Percentiles rank a stretch among this genome's conserved stretches.
Evolutionary conservation across 1,140 invertebrate species (phyloP).

Genomic region (Rhizoglyphus robini): DNA sequence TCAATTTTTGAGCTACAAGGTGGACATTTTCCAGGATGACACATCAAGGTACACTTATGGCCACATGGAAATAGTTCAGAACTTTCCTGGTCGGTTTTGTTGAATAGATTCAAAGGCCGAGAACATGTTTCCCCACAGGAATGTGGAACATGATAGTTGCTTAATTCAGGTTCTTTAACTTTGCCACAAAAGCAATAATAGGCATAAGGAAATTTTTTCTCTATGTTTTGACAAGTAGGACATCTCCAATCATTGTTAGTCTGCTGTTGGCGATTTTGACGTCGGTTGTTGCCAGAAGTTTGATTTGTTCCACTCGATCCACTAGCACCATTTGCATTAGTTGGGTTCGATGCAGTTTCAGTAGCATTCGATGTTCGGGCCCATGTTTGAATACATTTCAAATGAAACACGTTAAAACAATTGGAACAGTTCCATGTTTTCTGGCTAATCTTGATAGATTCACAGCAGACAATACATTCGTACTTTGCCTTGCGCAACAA

Average conservation of each 20-base stretch:
- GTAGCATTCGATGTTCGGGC: slow-evolving; percentile 35
- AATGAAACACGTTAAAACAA: slow-evolving; percentile 74
- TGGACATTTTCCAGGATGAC: slow-evolving; percentile 71
- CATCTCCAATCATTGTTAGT: slow-evolving; percentile 66
- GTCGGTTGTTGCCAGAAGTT: not conserved
- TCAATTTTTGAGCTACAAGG: slow-evolving; percentile 51
- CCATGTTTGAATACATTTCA: slow-evolving; percentile 81
- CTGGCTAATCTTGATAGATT: slow-evolving; percentile 57
- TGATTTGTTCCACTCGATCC: not conserved
- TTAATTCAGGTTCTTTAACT: slow-evolving; percentile 48
- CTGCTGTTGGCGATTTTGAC: slow-evolving; percentile 53
- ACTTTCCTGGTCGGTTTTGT: slow-evolving; percentile 24
- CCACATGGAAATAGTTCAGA: slow-evolving; percentile 41
- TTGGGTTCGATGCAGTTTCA: not conserved
- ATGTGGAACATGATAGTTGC: slow-evolving; percentile 59
- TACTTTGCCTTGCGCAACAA: slow-evolving; percentile 34
- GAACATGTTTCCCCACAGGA: slow-evolving; percentile 75
- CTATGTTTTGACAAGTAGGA: slow-evolving; percentile 70
- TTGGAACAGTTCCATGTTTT: slow-evolving; percentile 74
- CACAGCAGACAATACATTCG: slow-evolving; percentile 88
- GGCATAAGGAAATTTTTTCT: slow-evolving; percentile 47
- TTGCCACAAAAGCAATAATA: slow-evolving; percentile 78
- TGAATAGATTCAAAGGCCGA: slow-evolving; percentile 31
- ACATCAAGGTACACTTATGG: slow-evolving; percentile 70
- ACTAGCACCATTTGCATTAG: not conserved